Evolutionary conservation across 2,797 vertebrate species (phyloP), one percentile per base, ranked within the genome.

Genomic region (Antrozous pallidus): DNA sequence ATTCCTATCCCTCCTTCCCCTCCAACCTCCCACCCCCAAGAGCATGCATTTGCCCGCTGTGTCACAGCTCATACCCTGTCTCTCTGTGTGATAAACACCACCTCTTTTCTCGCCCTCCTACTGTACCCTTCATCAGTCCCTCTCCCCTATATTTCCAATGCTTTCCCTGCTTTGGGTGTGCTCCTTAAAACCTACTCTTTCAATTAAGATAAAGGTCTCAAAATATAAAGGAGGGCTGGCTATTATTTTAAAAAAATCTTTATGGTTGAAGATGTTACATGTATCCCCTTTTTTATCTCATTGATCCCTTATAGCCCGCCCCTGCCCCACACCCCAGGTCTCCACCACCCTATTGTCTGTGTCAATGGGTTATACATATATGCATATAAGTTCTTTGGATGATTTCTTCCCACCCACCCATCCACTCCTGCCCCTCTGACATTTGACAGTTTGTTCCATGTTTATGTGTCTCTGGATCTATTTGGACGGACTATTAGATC

Each of bases 281-380:
- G 26, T 58, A 13, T 28, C n/a, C 56, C 56, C 26, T 58, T 58
- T 56, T 58, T 5, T 58, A 24, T 58, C 56, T 11, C 56, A 58
- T 13, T 58, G 56, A 58, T 4, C 56, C 26, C 56, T 58, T 58
- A 58, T 28, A 58, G 1, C 56, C 26, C 26, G 1, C 56, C 54
- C 26, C 11, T 13, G 26, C 56, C 5, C 24, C 26, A 0, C 56
- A 58, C 26, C 3, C 26, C 11, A 28, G 0, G 26, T 22, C 56
- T 58, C 56, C 26, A 58, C 56, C 56, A 58, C 26, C 2, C 56
- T 58, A 58, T 58, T n/a, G n/a, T 54, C 3, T 54, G 20, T 22
- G 26, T 28, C 56, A 26, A 58, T 58, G 11, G 56, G 11, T 58
- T 58, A 58, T 13, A 5, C 56, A 58, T 58, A 58, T 58, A 58